Base-by-base conservation (phyloP, 1,140 invertebrate genomes). In the Drosophila virilis region DNA sequence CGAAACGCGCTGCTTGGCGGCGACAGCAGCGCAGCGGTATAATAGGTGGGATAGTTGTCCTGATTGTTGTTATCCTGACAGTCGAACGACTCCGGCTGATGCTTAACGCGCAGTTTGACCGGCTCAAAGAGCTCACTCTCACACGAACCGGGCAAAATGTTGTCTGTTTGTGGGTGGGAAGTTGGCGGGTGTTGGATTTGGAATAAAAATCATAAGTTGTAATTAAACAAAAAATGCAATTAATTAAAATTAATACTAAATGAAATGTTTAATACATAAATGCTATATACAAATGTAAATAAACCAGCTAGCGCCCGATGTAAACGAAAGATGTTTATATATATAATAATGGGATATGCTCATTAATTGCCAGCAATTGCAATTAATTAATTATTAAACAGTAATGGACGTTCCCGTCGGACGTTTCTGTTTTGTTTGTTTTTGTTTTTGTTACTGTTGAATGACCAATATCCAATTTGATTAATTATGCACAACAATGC, bases 301-400 rank as follows among this genome's bases (percentile, higher is more conserved):
- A 75, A 43, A 5, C 55, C 42, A 59, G 28, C 78, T 77, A 60
- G 32, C 55, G 73, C 75, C 80, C 65, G 52, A 45, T 54, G 69
- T 50, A 55, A 67, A 35, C 48, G 38, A 46, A 28, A 22, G 72
- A 57, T 57, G 33, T 55, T 46, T 40, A 35, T 40, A 35, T 58
- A 45, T 48, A 52, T 77, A 46, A 66, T 50, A 58, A 38, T 71
- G 40, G 37, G 10, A 33, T 40, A 37, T 32, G 75, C 28, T 40
- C 51, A 59, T 54, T 81, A 73, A 79, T 88, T 86, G 57, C 70
- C 37, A 50, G 51, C 61, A 62, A 75, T 59, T 73, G 71, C 72
- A 64, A 86, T 88, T 89, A 83, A 86, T 83, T 68, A 83, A 89
- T 83, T 89, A 89, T 85, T 74, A 80, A 77, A 65, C 59, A 82